Base-by-base conservation (phyloP, 2,888 invertebrate genomes). In the Synergus japonicus region DNA sequence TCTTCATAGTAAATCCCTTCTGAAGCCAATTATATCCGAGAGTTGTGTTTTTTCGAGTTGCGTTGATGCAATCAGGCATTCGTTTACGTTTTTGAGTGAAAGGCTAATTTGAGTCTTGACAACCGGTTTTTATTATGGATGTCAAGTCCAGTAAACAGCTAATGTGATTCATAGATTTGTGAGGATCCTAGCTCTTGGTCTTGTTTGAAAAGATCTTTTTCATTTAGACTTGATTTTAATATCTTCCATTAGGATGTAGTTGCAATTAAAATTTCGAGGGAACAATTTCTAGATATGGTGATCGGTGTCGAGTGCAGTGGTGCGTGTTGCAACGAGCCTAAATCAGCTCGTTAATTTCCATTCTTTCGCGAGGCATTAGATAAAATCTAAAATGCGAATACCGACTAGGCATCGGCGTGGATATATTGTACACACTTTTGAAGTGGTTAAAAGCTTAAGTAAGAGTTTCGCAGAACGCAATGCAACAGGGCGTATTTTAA, bases 341-440 rank as follows among this genome's bases (percentile, higher is more conserved):
- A 87, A 86, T 87, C 86, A 83, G 81, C 86, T 87, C 85, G 85
- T 87, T 88, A 87, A 88, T 88, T 89, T 88, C 85, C 85, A 88
- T 86, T 88, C 84, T 87, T 86, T 86, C 83, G 83, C 85, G 82
- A 78, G 81, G 76, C 37, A 76, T 76, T 80, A 83, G 88, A 87
- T 88, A 87, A 86, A 87, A 88, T 89, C 88, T 83, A 80, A 84
- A 82, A 83, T 78, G 78, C 41, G 41, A 65, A 65, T 43, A 65
- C 37, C 13, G 64, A 37, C 4, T 43, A 41, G n/a, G n/a, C 37
- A 44, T 78, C 60, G 44, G 44, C 66, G 76, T 80, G 76, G 79
- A 83, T 82, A 85, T 76, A 79, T 79, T 79, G 77, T 65, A 73
- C 76, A 77, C 76, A 67, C 77, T 79, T 46, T 78, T 77, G 79